A percentile compares a stretch with the other conserved stretches of the same genome.
Evolutionary conservation across 2,113 vertebrate species (phyloP).

Genomic region (Sus scrofa): DNA sequence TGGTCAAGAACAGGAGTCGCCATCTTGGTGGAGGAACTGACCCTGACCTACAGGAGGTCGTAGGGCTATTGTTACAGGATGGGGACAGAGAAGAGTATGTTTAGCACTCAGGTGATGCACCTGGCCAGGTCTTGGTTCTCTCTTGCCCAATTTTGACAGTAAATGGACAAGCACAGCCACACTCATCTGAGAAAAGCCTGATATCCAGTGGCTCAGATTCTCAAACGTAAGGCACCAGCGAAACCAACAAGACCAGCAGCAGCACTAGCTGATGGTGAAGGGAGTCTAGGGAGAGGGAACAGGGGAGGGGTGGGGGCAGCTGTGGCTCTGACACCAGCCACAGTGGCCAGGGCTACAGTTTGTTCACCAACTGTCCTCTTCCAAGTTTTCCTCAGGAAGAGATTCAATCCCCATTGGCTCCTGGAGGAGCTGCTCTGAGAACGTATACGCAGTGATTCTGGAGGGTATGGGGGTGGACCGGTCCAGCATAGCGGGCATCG

Average conservation of each 20-base stretch:
- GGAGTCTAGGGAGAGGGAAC: too few relatives aligned
- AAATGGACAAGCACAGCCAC: not conserved
- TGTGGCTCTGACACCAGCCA: not conserved
- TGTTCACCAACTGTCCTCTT: not conserved
- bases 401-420: not conserved
- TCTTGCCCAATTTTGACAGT: not conserved
- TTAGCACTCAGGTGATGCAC: not conserved
- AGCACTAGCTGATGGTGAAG: too few relatives aligned
- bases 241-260: not conserved
- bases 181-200: not conserved
- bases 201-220: not conserved
- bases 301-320: not conserved
- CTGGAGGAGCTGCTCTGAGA: not conserved
- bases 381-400: not conserved
- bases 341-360: not conserved
- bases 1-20: not conserved
- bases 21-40: not conserved
- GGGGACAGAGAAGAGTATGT: not conserved
- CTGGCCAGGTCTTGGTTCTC: not conserved
- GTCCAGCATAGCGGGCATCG: too few relatives aligned
- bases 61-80: not conserved
- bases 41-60: not conserved
- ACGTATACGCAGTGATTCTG: not conserved
- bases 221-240: not conserved
- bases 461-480: too few relatives aligned